Percentiles rank a stretch among this genome's conserved stretches.
Evolutionary conservation across 1,140 invertebrate species (phyloP).

Genomic region (Pectinophora gossypiella): DNA sequence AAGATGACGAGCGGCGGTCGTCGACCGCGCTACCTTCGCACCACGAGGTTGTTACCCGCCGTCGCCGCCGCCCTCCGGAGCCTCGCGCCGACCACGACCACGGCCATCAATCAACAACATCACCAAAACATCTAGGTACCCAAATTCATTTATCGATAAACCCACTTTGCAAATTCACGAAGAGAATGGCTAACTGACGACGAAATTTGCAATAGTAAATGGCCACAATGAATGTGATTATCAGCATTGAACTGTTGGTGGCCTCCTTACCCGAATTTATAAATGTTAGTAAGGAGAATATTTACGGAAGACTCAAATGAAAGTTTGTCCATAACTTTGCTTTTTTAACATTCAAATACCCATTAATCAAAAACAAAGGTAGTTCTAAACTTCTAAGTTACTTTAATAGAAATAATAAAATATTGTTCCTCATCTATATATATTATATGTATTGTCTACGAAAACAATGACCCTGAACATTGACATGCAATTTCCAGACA

Average conservation of each 20-base stretch:
- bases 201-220: no score
- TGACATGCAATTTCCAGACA: no score
- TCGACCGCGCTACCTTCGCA: conserved; percentile 34
- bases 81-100: conserved; percentile 3
- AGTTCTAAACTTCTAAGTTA: no score
- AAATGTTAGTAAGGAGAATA: no score
- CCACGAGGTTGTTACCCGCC: conserved; percentile 34
- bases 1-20: conserved; percentile 38
- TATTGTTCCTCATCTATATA: background rate
- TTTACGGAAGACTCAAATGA: no score
- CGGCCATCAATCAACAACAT: background rate
- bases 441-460: no score
- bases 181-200: background rate
- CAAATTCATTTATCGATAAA: background rate
- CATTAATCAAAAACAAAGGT: no score
- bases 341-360: no score
- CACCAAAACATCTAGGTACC: background rate
- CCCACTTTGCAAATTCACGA: background rate
- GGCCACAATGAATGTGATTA: no score
- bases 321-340: no score
- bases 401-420: background rate
- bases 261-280: no score
- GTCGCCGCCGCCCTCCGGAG: background rate
- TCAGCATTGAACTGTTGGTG: no score
- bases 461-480: background rate